Evolutionary conservation across 1,140 invertebrate genomes (phyloP).

Genomic region (Macrocentrus cingulum): DNA sequence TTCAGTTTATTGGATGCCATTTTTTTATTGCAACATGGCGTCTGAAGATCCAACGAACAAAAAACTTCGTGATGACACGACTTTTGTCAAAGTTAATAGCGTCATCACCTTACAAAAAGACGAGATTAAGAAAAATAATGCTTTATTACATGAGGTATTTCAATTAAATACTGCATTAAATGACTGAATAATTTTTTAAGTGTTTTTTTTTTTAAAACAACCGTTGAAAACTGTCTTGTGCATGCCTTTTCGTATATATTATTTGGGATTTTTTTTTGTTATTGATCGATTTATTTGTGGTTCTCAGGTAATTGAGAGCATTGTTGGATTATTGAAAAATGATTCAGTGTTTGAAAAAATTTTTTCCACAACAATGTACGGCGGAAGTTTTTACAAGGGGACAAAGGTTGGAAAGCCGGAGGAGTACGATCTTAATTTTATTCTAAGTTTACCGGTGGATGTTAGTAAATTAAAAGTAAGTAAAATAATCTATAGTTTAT

Average conservation of each 20-base stretch:
- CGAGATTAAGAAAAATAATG: conserved; percentile 18
- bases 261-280: too few relatives aligned
- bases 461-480: conserved; percentile 45
- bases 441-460: conserved; percentile 54
- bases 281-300: conserved; percentile 8
- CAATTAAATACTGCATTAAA: neutral
- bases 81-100: conserved; percentile 25
- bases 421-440: conserved; percentile 62
- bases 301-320: conserved; percentile 26
- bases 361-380: conserved; percentile 50
- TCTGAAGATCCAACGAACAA: neutral
- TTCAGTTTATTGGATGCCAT: too few relatives aligned
- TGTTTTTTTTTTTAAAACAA: neutral
- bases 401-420: conserved; percentile 58
- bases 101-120: conserved; percentile 28
- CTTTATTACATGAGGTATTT: conserved; percentile 21
- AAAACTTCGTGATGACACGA: conserved; percentile 19
- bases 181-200: neutral
- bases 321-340: conserved; percentile 38
- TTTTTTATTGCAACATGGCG: too few relatives aligned
- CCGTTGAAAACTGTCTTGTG: neutral
- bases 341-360: conserved; percentile 40
- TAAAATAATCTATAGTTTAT: too few relatives aligned
- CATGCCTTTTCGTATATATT: neutral
- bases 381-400: conserved; percentile 61